Evolutionary conservation across 2,888 invertebrate genomes (phyloP).

Genomic region (Nemotelus pantherinus): DNA sequence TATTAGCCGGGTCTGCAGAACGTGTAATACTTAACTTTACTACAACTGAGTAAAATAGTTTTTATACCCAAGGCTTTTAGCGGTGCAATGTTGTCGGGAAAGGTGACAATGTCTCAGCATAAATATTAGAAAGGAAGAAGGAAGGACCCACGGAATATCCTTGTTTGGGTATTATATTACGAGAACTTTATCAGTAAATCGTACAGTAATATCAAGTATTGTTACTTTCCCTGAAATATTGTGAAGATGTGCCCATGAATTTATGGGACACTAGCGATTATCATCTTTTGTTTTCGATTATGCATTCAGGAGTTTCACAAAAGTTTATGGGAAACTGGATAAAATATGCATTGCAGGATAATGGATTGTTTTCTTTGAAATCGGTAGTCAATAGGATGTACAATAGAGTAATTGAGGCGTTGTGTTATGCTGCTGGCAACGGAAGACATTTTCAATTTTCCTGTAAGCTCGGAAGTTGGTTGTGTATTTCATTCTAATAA

Average conservation of each 20-base stretch:
- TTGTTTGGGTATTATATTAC: conserved; percentile 16
- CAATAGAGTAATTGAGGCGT: too few species aligned
- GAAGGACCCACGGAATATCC: background rate
- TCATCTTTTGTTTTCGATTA: conserved; percentile 32
- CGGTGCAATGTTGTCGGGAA: background rate
- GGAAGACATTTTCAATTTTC: too few species aligned
- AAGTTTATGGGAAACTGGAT: background rate
- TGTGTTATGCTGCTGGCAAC: too few species aligned
- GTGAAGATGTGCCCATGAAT: conserved; percentile 32
- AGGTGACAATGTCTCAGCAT: conserved; percentile 11
- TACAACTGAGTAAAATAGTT: background rate
- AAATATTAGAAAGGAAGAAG: conserved; percentile 14
- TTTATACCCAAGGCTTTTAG: background rate
- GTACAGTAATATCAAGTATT: conserved; percentile 23
- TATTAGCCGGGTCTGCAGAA: background rate
- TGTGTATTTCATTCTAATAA: too few species aligned
- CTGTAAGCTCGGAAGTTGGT: too few species aligned
- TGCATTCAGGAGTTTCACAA: conserved; percentile 9
- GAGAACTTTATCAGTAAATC: conserved; percentile 34
- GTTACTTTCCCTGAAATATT: conserved; percentile 20
- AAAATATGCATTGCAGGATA: too few species aligned
- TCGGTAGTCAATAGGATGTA: too few species aligned
- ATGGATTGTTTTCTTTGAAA: too few species aligned
- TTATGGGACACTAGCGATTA: conserved; percentile 22
- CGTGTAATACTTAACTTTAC: background rate